Conservation (phyloP, 2,113 vertebrate genomes). For the Opisthocomus hoazin region DNA sequence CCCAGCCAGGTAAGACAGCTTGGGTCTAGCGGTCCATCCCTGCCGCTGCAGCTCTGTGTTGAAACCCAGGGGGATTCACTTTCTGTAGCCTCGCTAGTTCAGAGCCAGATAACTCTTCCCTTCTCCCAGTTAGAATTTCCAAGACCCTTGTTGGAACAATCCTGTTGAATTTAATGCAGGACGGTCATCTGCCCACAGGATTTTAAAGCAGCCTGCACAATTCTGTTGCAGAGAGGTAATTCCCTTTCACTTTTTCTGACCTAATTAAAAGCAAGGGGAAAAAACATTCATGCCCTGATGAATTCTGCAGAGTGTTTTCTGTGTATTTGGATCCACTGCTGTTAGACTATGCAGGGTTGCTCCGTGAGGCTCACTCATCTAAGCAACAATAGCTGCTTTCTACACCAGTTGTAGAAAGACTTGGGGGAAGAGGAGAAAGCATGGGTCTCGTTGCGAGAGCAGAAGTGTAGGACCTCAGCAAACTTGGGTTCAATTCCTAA, state of each 20-base stretch:
- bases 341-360: not conserved
- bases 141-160: not conserved
- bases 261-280: not conserved
- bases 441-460: rapidly evolving
- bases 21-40: not conserved
- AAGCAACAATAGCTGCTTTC: not conserved
- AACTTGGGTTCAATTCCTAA: not conserved
- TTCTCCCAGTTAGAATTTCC: not conserved
- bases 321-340: not conserved
- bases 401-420: not conserved
- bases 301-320: not conserved
- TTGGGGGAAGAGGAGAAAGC: not conserved
- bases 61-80: not conserved
- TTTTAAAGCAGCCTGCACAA: not conserved
- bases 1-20: not conserved
- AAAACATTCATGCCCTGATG: not conserved
- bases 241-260: not conserved
- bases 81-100: not conserved
- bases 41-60: not conserved
- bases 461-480: not conserved
- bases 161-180: not conserved
- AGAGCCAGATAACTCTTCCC: not conserved
- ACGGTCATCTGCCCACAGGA: not conserved
- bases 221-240: not conserved
- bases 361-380: not conserved